Percentiles rank a stretch among this genome's conserved stretches.
Conservation (phyloP, 2,797 vertebrate genomes). For the Pangasius djambal region DNA sequence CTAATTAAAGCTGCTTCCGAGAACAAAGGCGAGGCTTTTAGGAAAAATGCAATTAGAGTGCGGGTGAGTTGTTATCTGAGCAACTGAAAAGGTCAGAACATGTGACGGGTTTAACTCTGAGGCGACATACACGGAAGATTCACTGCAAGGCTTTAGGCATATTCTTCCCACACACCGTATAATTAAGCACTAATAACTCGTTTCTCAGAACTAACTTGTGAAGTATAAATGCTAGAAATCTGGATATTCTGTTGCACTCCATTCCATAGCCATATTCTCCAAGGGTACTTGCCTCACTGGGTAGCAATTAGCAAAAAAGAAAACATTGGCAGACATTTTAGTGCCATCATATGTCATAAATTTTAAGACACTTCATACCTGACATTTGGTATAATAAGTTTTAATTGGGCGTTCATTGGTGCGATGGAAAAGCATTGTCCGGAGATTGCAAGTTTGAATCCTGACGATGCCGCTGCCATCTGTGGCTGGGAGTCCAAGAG, state of each 20-base stretch:
- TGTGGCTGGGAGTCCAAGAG: not conserved
- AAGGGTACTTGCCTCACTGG: not conserved
- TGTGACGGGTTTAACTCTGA: constrained; percentile 44
- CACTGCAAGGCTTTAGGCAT: constrained; percentile 8
- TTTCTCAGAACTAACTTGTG: not conserved
- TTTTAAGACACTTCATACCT: not conserved
- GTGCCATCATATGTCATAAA: not conserved
- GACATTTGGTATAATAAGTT: not conserved
- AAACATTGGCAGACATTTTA: not conserved
- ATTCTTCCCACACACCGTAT: constrained; percentile 8
- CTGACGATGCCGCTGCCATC: not conserved
- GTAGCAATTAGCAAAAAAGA: not conserved
- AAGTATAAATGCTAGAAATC: not conserved
- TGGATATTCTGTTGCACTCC: not conserved
- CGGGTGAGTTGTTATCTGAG: constrained; percentile 46
- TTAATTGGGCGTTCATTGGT: not conserved
- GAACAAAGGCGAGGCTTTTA: constrained; percentile 47
- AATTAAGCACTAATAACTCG: constrained; percentile 19
- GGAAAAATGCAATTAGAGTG: constrained; percentile 51
- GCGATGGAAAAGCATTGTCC: not conserved
- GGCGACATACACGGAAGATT: constrained; percentile 17
- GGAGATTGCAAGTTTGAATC: not conserved
- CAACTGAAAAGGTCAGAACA: constrained; percentile 52
- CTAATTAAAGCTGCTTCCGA: constrained; percentile 52
- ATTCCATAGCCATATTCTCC: not conserved